These are phyloP conservation scores for Pterobdella sp. DNA, from an alignment of 2,888 invertebrate genomes.

Conservation along the genomic window DNA sequence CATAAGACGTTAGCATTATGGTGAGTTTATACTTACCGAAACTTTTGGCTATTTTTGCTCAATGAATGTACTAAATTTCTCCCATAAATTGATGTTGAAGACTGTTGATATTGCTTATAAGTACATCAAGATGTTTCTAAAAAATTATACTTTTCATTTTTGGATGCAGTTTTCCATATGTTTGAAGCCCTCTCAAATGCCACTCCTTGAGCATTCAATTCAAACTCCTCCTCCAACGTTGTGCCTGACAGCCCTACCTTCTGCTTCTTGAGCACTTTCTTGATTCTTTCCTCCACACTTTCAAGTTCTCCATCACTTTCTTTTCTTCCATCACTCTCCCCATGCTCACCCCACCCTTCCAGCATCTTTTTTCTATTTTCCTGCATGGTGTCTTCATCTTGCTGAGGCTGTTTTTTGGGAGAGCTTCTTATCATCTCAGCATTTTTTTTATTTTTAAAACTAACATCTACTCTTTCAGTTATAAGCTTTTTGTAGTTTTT, in stretches of 20 bases:
- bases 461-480: neutral
- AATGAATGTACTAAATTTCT: no score
- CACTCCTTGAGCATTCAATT: neutral
- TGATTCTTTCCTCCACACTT: conserved; percentile 26
- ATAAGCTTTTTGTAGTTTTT: neutral
- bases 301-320: conserved; percentile 23
- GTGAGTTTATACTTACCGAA: no score
- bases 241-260: conserved; percentile 6
- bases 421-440: neutral
- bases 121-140: no score
- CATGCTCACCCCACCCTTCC: neutral
- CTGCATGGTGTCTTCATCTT: neutral
- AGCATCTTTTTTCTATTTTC: neutral
- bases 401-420: neutral
- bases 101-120: no score
- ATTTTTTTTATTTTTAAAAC: neutral
- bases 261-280: conserved; percentile 21
- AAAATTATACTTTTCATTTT: neutral
- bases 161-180: conserved; percentile 3
- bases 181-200: neutral
- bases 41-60: no score
- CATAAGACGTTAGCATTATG: no score
- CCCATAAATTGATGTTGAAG: no score
- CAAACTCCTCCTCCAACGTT: neutral
- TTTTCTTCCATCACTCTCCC: neutral